Conservation (phyloP, 1,140 invertebrate genomes). For the Pristionchus pacificus region DNA sequence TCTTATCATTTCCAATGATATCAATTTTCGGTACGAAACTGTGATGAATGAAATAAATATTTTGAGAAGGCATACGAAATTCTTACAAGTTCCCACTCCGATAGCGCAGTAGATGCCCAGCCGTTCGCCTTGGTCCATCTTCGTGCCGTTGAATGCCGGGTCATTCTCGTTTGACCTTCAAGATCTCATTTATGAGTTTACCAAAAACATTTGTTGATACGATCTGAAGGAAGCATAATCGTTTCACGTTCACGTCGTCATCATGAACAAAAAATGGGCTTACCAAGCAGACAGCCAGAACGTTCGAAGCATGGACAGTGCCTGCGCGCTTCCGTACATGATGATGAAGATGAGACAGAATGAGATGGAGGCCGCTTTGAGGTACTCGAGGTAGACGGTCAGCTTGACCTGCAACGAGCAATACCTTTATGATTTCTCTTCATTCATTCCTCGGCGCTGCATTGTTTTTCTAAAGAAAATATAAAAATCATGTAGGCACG, state of each 20-base stretch:
- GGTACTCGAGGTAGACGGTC: constrained; percentile 39
- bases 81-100: constrained; percentile 43
- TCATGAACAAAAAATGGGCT: constrained; percentile 3
- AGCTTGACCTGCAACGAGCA: constrained; percentile 36
- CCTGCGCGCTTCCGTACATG: constrained; percentile 31
- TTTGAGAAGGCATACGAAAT: background rate
- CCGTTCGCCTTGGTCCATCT: background rate
- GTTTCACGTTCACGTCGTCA: constrained; percentile 5
- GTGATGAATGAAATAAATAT: constrained; percentile 6
- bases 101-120: constrained; percentile 47
- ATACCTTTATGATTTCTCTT: too few relatives aligned
- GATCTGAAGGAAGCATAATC: constrained; percentile 20
- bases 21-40: background rate
- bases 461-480: too few relatives aligned
- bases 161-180: background rate
- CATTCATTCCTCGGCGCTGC: too few relatives aligned
- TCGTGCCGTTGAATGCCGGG: background rate
- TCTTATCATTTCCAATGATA: background rate
- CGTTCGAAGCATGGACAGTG: constrained; percentile 28
- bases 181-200: background rate
- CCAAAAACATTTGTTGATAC: background rate
- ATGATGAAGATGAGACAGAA: constrained; percentile 34
- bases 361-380: constrained; percentile 30
- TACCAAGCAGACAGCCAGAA: constrained; percentile 48
- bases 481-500: too few relatives aligned